These are phyloP conservation scores for Trematomus loennbergii DNA, from an alignment of 2,113 vertebrate species.

Conservation along the genomic window DNA sequence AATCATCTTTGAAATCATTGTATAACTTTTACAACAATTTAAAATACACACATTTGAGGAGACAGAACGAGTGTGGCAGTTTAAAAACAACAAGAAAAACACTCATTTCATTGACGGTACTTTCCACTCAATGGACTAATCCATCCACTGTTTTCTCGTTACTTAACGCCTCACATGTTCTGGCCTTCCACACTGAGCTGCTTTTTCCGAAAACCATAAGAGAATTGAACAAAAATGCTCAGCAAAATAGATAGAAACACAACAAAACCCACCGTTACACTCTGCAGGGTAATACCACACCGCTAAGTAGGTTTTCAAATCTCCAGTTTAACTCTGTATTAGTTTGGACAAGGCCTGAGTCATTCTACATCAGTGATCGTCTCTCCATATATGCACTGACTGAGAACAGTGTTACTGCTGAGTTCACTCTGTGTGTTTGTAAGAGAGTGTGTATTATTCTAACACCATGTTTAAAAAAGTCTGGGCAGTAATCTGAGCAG, in stretches of 20 bases:
- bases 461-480: slow-evolving; percentile 54
- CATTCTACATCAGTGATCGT: slow-evolving; percentile 10
- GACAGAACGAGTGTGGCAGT: neutral
- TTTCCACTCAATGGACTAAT: slow-evolving; percentile 20
- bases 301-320: neutral
- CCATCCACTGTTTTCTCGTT: slow-evolving; percentile 4
- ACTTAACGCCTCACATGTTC: neutral
- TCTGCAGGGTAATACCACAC: neutral
- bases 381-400: slow-evolving; percentile 12
- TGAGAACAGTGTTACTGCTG: slow-evolving; percentile 25
- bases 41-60: slow-evolving; percentile 2
- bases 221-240: neutral
- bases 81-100: neutral
- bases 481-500: slow-evolving; percentile 66
- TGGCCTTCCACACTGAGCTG: neutral
- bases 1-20: no score
- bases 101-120: neutral
- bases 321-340: neutral
- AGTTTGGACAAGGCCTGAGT: neutral
- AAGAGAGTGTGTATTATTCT: slow-evolving; percentile 63
- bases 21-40: no score
- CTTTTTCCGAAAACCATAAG: neutral
- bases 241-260: neutral
- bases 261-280: neutral
- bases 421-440: slow-evolving; percentile 21